Conservation (phyloP, 2,113 vertebrate genomes). For the Prochilodus magdalenae region DNA sequence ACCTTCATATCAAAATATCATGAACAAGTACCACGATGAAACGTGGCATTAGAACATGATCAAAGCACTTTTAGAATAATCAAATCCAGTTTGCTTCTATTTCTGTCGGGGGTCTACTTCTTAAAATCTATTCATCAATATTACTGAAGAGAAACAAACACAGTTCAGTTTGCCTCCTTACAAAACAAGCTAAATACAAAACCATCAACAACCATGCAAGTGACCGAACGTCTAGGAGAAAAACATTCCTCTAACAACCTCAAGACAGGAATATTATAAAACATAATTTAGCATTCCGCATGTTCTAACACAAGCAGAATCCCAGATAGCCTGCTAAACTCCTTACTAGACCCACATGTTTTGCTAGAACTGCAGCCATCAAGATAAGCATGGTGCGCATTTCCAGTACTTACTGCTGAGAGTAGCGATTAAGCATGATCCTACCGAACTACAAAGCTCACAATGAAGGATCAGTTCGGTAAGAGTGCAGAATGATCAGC, state of each 20-base stretch:
- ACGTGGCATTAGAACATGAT: no score
- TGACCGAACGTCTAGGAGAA: neutral
- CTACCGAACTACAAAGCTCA: conserved; percentile 25
- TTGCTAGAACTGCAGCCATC: conserved; percentile 18
- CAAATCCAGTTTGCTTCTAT: no score
- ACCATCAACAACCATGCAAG: neutral
- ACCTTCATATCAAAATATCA: no score
- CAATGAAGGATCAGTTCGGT: conserved; percentile 13
- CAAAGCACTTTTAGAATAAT: no score
- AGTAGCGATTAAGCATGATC: conserved; percentile 42
- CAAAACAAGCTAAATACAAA: neutral
- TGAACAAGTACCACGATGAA: no score
- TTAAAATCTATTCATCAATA: no score
- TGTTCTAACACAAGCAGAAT: neutral
- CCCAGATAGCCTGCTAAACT: neutral
- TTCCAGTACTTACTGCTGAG: conserved; percentile 47
- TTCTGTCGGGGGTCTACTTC: no score
- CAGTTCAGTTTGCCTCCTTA: no score
- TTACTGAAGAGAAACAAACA: no score
- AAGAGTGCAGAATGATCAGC: neutral
- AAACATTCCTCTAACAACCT: neutral
- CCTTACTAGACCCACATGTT: neutral
- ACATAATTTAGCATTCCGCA: neutral
- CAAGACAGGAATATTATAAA: neutral
- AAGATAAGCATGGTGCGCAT: conserved; percentile 21